These are phyloP conservation scores for Gerris lacustris DNA, from an alignment of 2,888 invertebrate genomes.

Conservation along the genomic window DNA sequence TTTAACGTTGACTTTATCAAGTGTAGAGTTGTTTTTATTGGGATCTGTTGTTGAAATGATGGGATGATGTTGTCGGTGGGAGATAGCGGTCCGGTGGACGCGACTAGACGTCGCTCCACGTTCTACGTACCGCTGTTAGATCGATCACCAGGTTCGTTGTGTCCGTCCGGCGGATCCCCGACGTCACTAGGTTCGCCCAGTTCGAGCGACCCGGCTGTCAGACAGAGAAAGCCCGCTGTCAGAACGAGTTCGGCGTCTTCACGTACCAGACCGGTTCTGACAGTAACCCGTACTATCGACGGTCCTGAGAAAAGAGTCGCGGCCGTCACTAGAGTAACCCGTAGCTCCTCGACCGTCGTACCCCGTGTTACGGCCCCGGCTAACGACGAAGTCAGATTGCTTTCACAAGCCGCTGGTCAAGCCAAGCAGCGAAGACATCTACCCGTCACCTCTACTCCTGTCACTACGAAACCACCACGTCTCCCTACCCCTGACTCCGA, in stretches of 20 bases:
- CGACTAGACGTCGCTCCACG: conserved; percentile 52
- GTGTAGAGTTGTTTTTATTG: no score
- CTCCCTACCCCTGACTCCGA: background rate
- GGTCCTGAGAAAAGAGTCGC: conserved; percentile 16
- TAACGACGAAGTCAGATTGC: background rate
- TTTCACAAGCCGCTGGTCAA: conserved; percentile 2
- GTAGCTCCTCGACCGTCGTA: background rate
- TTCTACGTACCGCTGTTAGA: conserved; percentile 61
- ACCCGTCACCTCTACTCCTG: background rate
- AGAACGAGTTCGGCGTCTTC: conserved; percentile 6
- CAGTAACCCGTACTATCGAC: conserved; percentile 21
- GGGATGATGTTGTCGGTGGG: conserved; percentile 36
- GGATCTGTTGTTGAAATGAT: conserved; percentile 13
- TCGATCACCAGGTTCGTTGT: conserved; percentile 39
- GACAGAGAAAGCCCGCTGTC: conserved; percentile 32
- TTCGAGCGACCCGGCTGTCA: conserved; percentile 38
- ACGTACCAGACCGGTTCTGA: conserved; percentile 15
- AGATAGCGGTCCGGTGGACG: conserved; percentile 35
- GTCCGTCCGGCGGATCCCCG: background rate
- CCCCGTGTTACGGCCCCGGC: background rate
- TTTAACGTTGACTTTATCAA: no score
- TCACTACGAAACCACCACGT: background rate
- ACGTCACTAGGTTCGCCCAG: conserved; percentile 13
- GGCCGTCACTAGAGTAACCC: background rate
- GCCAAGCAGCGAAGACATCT: background rate